Evolutionary conservation across 2,113 vertebrate species (phyloP).

Genomic region (Rhadina sibilatrix): DNA sequence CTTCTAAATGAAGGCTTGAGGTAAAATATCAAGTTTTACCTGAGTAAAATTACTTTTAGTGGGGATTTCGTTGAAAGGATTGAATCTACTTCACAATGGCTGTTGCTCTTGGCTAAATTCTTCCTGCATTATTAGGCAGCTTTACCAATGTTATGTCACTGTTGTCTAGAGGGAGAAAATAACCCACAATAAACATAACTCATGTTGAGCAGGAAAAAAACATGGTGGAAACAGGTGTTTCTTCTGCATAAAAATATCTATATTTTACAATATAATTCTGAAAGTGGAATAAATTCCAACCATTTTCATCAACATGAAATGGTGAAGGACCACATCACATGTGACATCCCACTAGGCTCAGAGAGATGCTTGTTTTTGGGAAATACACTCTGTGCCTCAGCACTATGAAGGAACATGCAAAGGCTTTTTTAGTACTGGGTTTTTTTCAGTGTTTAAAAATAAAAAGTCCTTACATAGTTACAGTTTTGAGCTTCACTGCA

Average conservation of each 20-base stretch:
- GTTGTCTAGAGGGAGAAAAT: background rate
- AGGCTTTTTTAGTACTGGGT: background rate
- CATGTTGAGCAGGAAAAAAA: background rate
- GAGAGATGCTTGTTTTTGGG: background rate
- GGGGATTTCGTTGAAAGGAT: background rate
- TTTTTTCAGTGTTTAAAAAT: background rate
- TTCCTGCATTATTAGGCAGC: background rate
- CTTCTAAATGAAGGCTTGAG: background rate
- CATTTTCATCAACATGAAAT: background rate
- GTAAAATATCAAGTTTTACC: background rate
- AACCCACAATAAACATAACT: background rate
- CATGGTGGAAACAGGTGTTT: background rate
- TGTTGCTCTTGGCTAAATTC: constrained; percentile 8
- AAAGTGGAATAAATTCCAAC: background rate
- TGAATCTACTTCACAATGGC: background rate
- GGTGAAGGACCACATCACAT: background rate
- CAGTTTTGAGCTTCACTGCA: background rate
- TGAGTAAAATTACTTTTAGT: background rate
- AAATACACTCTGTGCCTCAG: background rate
- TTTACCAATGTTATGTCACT: background rate
- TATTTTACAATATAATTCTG: background rate
- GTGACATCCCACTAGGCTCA: background rate
- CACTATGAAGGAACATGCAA: background rate
- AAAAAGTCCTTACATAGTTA: background rate
- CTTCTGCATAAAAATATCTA: background rate